phyloP scores from a whole-genome alignment of 2,888 invertebrate genomes.

The Hyppa rectilinea region DNA sequence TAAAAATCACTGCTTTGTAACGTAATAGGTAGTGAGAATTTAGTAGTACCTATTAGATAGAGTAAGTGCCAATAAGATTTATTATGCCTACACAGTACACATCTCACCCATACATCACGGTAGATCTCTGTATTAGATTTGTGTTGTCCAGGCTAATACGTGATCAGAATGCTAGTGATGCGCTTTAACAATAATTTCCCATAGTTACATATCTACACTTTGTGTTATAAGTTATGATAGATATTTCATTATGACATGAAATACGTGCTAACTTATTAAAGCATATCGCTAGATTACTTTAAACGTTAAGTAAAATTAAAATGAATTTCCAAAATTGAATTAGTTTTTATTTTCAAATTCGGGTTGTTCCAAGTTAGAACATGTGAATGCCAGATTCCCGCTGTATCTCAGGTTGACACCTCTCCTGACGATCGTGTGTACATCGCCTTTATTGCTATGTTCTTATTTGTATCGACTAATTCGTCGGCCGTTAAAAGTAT shows the following conservation, averaged over 20 bases:
- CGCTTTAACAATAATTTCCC: constrained; percentile 53
- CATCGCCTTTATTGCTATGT: constrained; percentile 66
- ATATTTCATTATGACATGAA: constrained; percentile 29
- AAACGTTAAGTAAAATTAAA: neutral
- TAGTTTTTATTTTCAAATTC: constrained; percentile 9
- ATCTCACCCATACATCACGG: constrained; percentile 67
- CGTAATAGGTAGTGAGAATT: constrained; percentile 23
- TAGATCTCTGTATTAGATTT: constrained; percentile 71
- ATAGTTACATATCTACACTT: constrained; percentile 42
- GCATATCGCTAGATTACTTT: neutral
- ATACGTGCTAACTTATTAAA: constrained; percentile 3
- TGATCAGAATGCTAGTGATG: constrained; percentile 65
- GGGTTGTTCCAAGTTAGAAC: neutral
- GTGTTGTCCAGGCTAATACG: constrained; percentile 68
- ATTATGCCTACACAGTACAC: constrained; percentile 59
- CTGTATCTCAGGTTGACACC: constrained; percentile 45
- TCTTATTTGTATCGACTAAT: constrained; percentile 86
- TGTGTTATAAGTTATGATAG: constrained; percentile 25
- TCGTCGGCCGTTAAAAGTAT: constrained; percentile 85
- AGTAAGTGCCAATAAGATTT: constrained; percentile 58
- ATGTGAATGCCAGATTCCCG: constrained; percentile 30
- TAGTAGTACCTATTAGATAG: constrained; percentile 27
- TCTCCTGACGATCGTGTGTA: constrained; percentile 46
- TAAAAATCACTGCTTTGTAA: constrained; percentile 16
- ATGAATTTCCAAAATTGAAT: neutral